Evolutionary conservation across 2,113 vertebrate species (phyloP).

Genomic region (Brachyistius frenatus): DNA sequence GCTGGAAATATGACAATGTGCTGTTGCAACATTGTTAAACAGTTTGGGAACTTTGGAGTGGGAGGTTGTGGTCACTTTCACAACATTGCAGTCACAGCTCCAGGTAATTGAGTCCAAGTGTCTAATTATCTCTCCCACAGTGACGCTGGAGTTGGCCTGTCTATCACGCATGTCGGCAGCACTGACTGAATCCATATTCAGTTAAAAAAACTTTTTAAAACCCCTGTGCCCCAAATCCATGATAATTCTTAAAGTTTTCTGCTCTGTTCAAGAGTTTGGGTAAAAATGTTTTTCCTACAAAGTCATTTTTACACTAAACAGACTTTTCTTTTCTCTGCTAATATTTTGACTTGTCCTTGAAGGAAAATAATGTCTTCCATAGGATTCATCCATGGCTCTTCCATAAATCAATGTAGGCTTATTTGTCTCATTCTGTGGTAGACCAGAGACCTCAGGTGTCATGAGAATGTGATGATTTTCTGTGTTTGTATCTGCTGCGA

Average conservation of each 20-base stretch:
- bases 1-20: not conserved
- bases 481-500: too few species aligned
- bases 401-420: too few species aligned
- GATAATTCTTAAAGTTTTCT: constrained; percentile 7
- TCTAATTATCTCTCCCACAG: constrained; percentile 21
- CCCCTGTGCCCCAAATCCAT: constrained; percentile 3
- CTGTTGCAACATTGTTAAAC: not conserved
- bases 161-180: constrained; percentile 32
- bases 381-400: too few species aligned
- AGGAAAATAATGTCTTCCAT: not conserved
- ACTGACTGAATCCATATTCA: constrained; percentile 26
- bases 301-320: too few species aligned
- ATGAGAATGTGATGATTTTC: too few species aligned
- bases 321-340: not conserved
- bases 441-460: too few species aligned
- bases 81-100: constrained; percentile 6
- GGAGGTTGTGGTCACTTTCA: too few species aligned
- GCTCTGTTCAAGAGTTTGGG: not conserved
- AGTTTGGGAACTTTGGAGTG: too few species aligned
- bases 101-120: constrained; percentile 38
- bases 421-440: too few species aligned
- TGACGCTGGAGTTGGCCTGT: constrained; percentile 11
- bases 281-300: too few species aligned
- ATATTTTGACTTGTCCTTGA: not conserved
- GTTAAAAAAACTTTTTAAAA: not conserved